Conservation (phyloP, 2,113 vertebrate genomes). For the Pteruthius melanotis region DNA sequence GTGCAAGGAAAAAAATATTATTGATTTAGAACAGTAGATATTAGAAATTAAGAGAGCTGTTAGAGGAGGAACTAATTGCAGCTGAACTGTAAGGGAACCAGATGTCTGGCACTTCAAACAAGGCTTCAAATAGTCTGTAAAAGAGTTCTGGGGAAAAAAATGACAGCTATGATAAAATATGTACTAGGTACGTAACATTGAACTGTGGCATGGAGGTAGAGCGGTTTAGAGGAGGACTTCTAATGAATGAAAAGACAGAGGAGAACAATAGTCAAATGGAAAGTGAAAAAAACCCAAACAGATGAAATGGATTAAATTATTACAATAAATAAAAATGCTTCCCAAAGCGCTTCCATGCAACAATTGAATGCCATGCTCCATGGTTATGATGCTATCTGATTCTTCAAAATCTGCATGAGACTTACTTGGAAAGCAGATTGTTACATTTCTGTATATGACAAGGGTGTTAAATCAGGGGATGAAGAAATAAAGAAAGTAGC, state of each 20-base stretch:
- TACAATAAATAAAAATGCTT: not conserved
- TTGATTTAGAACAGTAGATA: not conserved
- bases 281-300: not conserved
- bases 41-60: not conserved
- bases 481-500: not conserved
- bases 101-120: not conserved
- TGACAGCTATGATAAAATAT: not conserved
- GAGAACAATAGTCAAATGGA: not conserved
- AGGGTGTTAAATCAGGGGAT: not conserved
- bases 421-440: not conserved
- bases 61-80: not conserved
- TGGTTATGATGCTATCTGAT: not conserved
- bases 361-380: not conserved
- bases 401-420: not conserved
- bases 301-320: not conserved
- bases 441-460: not conserved
- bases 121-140: not conserved
- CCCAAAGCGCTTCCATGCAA: not conserved
- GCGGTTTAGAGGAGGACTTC: not conserved
- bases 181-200: not conserved
- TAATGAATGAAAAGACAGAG: not conserved
- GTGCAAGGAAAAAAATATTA: not conserved
- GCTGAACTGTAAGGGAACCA: not conserved
- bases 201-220: not conserved
- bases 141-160: not conserved